Conservation (phyloP, 2,888 invertebrate genomes). For the Tupiocoris notatus region DNA sequence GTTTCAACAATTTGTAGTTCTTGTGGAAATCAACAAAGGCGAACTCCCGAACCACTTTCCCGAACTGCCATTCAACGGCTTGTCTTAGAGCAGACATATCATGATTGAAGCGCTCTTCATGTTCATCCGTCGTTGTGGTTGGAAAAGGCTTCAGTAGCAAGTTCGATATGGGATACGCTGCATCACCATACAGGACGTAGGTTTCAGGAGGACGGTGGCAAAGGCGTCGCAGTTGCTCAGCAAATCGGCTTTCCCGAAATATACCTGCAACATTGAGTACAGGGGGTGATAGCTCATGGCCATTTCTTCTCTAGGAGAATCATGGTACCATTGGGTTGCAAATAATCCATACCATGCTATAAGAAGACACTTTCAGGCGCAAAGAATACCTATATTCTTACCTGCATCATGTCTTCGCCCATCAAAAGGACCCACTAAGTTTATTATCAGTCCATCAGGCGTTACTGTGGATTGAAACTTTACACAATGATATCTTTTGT, state of each 20-base stretch:
- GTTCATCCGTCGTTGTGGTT: background rate
- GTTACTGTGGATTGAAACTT: slow-evolving; percentile 22
- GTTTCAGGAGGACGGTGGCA: background rate
- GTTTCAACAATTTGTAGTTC: background rate
- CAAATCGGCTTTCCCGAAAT: background rate
- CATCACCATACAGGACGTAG: slow-evolving; percentile 14
- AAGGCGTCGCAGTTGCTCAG: background rate
- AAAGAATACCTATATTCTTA: background rate
- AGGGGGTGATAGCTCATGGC: no score
- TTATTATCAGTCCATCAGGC: slow-evolving; percentile 27
- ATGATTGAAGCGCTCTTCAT: background rate
- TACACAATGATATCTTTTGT: slow-evolving; percentile 36
- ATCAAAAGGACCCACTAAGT: slow-evolving; percentile 10
- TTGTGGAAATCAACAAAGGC: background rate
- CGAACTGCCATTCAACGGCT: slow-evolving; percentile 9
- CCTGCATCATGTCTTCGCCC: slow-evolving; percentile 31
- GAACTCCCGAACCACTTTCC: background rate
- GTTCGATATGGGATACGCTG: slow-evolving; percentile 1
- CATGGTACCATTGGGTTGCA: no score
- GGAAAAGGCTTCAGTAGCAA: background rate
- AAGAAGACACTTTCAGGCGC: background rate
- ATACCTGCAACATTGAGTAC: slow-evolving; percentile 31
- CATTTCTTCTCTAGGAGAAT: no score
- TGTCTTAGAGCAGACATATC: background rate
- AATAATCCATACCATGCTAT: no score